Percentiles rank a stretch among this genome's conserved stretches.
These are phyloP conservation scores for Sarcophaga caerulescens DNA, from an alignment of 2,888 invertebrate species.

Conservation along the genomic window DNA sequence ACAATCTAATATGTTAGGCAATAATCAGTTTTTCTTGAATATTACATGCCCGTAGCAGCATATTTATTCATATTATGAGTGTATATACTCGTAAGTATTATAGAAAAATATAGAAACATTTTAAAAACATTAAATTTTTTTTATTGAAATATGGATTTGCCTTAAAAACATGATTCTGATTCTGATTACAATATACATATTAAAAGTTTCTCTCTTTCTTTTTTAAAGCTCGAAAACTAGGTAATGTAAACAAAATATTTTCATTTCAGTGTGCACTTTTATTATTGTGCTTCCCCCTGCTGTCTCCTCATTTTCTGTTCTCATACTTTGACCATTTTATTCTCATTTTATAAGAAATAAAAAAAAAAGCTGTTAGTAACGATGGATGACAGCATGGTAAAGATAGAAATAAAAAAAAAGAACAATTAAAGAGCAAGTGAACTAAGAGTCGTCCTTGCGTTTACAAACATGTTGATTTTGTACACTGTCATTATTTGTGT, in stretches of 20 bases:
- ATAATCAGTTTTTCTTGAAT: background rate
- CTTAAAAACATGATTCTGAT: too few species aligned
- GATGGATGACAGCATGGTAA: slow-evolving; percentile 36
- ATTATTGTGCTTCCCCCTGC: background rate
- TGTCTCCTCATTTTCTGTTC: too few species aligned
- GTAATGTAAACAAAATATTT: slow-evolving; percentile 19
- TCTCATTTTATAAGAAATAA: too few species aligned
- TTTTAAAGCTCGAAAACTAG: background rate
- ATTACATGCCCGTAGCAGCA: too few species aligned
- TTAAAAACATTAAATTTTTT: too few species aligned
- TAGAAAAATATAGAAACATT: too few species aligned
- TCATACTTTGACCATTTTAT: too few species aligned
- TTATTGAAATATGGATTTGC: too few species aligned
- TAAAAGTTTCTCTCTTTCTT: too few species aligned
- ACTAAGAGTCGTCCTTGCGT: slow-evolving; percentile 56
- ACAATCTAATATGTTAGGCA: background rate
- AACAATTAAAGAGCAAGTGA: background rate
- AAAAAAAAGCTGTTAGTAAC: background rate
- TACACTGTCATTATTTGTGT: slow-evolving; percentile 40
- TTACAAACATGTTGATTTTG: slow-evolving; percentile 38
- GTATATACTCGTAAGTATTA: too few species aligned
- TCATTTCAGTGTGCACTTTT: background rate
- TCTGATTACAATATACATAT: too few species aligned
- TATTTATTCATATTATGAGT: too few species aligned
- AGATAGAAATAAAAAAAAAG: slow-evolving; percentile 24